These are phyloP conservation scores for Mesitornis unicolor DNA, from an alignment of 2,113 vertebrate species.

Conservation along the genomic window DNA sequence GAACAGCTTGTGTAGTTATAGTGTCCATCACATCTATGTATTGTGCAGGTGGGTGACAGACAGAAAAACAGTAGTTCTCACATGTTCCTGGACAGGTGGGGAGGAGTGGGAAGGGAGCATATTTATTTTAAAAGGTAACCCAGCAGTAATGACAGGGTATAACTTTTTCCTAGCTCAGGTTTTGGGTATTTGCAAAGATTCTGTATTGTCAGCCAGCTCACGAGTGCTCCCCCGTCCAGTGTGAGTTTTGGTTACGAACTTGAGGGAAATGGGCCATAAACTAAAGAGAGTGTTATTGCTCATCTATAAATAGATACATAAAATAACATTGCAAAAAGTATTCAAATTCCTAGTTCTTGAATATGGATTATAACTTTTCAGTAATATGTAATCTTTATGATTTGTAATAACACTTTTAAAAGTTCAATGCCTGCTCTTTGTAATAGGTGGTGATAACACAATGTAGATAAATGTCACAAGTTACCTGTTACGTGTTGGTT, in stretches of 20 bases:
- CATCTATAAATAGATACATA: constrained; percentile 48
- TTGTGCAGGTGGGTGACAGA: not conserved
- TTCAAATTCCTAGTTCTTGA: not conserved
- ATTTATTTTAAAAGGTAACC: not conserved
- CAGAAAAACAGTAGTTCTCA: not conserved
- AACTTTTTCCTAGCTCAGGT: not conserved
- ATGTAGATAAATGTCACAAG: constrained; percentile 28
- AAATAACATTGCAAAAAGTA: not conserved
- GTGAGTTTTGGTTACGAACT: not conserved
- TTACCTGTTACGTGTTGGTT: not conserved
- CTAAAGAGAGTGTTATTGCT: not conserved
- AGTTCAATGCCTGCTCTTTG: constrained; percentile 30
- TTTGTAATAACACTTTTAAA: constrained; percentile 28
- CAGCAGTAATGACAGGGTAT: not conserved
- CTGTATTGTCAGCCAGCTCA: not conserved
- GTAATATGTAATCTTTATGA: not conserved
- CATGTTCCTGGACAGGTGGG: not conserved
- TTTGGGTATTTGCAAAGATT: not conserved
- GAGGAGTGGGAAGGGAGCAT: not conserved
- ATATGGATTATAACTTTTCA: constrained; percentile 11
- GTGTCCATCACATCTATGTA: not conserved
- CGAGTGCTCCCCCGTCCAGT: not conserved
- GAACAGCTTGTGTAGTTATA: not conserved
- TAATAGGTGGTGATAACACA: constrained; percentile 22
- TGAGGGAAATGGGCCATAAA: not conserved